Evolutionary conservation across 2,797 vertebrate species (phyloP), one percentile per base, ranked within the genome.

Genomic region (Syndactyla subalaris): DNA sequence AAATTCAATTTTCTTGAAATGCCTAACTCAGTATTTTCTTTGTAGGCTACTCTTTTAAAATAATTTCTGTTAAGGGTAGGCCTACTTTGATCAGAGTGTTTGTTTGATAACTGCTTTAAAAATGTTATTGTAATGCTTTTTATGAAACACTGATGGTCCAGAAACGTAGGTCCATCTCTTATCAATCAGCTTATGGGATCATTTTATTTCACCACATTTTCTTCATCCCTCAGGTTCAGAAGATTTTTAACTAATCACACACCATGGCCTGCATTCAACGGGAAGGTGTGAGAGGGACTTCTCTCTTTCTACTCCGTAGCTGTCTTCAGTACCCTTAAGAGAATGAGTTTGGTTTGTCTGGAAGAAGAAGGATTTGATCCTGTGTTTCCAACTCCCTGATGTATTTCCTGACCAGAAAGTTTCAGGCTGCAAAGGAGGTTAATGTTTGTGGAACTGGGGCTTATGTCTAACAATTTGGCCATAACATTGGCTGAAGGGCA

Each of bases 381-480:
- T 29, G 3, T 1, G 1, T 41, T 66, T 88, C 18, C 29, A 15
- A 1, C 7, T 70, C 10, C 6, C 10, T n/a, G 7, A 8, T 63
- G 30, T n/a, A 15, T 80, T 68, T 48, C 55, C 55, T 73, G 59
- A 73, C 10, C 9, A 59, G 12, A 22, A 83, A 62, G 12, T 20
- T 82, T 41, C 8, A 75, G 62, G 6, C 12, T 72, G 5, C 34
- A 19, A 32, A 61, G 7, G 4, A 12, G 9, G 1, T 51, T 73
- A 54, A 66, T 36, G 17, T 59, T 78, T 85, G n/a, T 67, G 14
- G 90, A 83, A 73, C 2, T 12, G 7, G 7, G 7, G 9, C 3
- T 66, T n/a, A 21, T 18, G 5, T 51, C 48, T 36, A 55, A n/a
- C 7, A 17, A 30, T 67, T 38, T 57, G 24, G 6, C 36, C 49